Base-by-base conservation (phyloP, 2,113 vertebrate genomes). In the Raja brachyura region DNA sequence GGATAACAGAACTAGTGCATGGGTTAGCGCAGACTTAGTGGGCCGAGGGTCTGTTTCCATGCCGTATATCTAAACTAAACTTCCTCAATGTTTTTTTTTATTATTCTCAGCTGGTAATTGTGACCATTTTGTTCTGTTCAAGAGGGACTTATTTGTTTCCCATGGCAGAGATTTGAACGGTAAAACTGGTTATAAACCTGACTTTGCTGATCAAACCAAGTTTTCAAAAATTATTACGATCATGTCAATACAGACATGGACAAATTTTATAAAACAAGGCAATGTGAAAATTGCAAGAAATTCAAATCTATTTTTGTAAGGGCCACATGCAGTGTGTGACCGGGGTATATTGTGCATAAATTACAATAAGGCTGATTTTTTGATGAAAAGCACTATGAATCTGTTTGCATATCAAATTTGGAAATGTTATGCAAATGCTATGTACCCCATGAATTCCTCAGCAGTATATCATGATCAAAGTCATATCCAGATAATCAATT, bases 111-210 rank as follows among this genome's bases (percentile, higher is more conserved):
- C 31, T 39, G 31, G 4, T 73, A 73, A 31, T 11, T 48, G 66
- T 33, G 88, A 92, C 61, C 68, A 70, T 70, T 92, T 33, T 92
- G 33, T 92, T 18, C 68, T 92, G 68, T 73, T 92, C 68, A 48
- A 73, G 20, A 18, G 61, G 86, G n/a, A 90, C 39, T 68, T 92
- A 39, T 73, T 11, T 33, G 39, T 54, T 22, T 54, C 68, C 48
- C 20, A 54, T 4, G 5, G 70, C n/a, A 90, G 31, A n/a, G 8
- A 31, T 14, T 31, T 68, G 88, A 90, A 8, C 16, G 22, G 31
- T 70, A 68, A 39, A 73, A 54, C 68, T 73, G 59, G 83, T 63
- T 63, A 88, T 88, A 73, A 54, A 11, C 39, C 61, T 48, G 68
- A 18, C 4, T 13, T 73, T 25, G 9, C 11, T 33, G 33, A 54